Base-by-base conservation (phyloP, 2,113 vertebrate genomes). In the Siphamia tubifer region DNA sequence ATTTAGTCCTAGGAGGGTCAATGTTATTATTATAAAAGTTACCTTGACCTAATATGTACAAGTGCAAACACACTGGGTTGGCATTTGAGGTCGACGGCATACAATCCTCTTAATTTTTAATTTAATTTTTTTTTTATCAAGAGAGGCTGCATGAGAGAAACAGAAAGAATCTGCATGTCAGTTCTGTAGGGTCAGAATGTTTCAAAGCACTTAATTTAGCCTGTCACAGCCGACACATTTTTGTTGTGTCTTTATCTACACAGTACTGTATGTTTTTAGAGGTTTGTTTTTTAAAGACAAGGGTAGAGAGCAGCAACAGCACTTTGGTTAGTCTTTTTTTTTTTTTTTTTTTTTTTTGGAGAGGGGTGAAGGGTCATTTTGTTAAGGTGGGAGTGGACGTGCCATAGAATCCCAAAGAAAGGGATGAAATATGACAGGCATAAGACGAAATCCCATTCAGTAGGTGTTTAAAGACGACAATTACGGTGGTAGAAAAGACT, bases 201-300 rank as follows among this genome's bases (percentile, higher is more conserved):
- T 91, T 94, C 85, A 90, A 92, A 94, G 93, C 94, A 94, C 92
- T 95, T 94, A 94, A 89, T 89, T 93, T 91, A 92, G 25, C 79
- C 91, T 92, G 90, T 94, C 94, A 94, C 91, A 70, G 76, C 78
- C 68, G 40, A 53, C 47, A 67, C 39, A 23, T 27, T 21, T 51
- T 35, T 32, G 35, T 61, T 62, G 36, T 94, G 90, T 94, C 67
- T 91, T 92, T 91, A 90, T 93, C 93, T 90, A 94, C 90, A 77
- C 91, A 90, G 94, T 98, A 96, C 96, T 98, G 96, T 98, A 96
- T 94, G 93, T 94, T 93, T 93, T 93, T 91, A 48, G 34, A 38
- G 75, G 42, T 53, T 67, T 74, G 55, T 24, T 43, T 54, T 49
- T 65, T 52, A 58, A 31, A 63, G 83, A 92, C 86, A 42, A 45